Evolutionary conservation across 2,888 invertebrate genomes (phyloP).

Genomic region (Rhagonycha lutea): DNA sequence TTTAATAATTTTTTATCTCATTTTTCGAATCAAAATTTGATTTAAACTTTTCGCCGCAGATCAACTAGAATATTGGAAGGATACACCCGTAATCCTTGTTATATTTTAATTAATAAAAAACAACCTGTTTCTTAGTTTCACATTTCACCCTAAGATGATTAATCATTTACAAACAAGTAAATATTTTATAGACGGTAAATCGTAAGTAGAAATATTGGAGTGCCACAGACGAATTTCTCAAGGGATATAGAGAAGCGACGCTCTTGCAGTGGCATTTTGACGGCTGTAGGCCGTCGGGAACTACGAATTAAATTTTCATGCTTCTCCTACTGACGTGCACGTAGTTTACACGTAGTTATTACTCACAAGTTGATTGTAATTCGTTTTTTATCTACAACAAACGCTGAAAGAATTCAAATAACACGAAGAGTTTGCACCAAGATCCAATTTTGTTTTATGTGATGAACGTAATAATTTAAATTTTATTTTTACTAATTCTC

Average conservation of each 20-base stretch:
- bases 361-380: slow-evolving; percentile 12
- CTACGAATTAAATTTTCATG: slow-evolving; percentile 30
- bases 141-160: slow-evolving; percentile 19
- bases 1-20: slow-evolving; percentile 9
- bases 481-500: neutral
- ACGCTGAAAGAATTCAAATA: neutral
- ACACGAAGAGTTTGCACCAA: neutral
- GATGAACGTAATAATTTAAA: neutral
- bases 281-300: slow-evolving; percentile 31
- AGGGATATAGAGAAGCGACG: slow-evolving; percentile 37
- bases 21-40: neutral
- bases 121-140: slow-evolving; percentile 13
- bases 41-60: neutral
- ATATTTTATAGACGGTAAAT: slow-evolving; percentile 39
- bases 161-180: slow-evolving; percentile 32
- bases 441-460: neutral
- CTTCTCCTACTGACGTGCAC: slow-evolving; percentile 28
- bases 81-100: neutral
- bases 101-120: neutral
- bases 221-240: slow-evolving; percentile 34
- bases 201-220: slow-evolving; percentile 32
- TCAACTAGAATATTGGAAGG: neutral
- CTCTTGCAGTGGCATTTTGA: slow-evolving; percentile 33
- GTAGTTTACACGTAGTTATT: slow-evolving; percentile 29
- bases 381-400: slow-evolving; percentile 3